Base-by-base conservation (phyloP, 1,140 invertebrate genomes). In the Copidosoma floridanum region DNA sequence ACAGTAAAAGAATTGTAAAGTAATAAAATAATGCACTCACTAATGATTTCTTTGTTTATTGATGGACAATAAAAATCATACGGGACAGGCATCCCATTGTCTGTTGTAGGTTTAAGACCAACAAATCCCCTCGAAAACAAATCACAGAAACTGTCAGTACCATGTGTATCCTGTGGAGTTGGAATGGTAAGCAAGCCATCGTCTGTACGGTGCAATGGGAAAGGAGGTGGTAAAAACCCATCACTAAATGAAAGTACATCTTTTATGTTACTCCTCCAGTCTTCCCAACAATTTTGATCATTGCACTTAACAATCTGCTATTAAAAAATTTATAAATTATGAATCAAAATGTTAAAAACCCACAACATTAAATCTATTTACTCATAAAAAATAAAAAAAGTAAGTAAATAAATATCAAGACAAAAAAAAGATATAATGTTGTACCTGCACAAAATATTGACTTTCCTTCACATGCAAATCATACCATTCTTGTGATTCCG, bases 371-470 rank as follows among this genome's bases (percentile, higher is more conserved):
- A 35, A 35, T 6, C 6, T 7, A 35, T 35, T 7, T 35, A 7
- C 12, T 35, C 12, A 7, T 7, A 35, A 35, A 7, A 35, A 35
- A 35, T 35, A 12, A 35, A 35, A 6, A 12, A 35, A 12, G 6
- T 35, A 7, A 6, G 6, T 12, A 35, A 6, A 35, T 7, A 35
- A 7, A 6, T 7, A 7, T 35, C 12, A 35, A 6, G 12, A 12
- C 32, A 7, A 35, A 41, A n/a, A 8, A 4, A 4, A n/a, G n/a
- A 8, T n/a, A 16, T 41, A 5, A 41, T 8, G 11, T 11, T 16
- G 6, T 21, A 74, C 70, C 27, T 61, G 59, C n/a, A 61, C 27
- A 14, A 53, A 61, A n/a, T n/a, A n/a, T n/a, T n/a, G n/a, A n/a
- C n/a, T n/a, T n/a, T n/a, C n/a, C n/a, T n/a, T n/a, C n/a, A 46